Evolutionary conservation across 2,888 invertebrate species (phyloP).

Genomic region (Cistogaster globosa): DNA sequence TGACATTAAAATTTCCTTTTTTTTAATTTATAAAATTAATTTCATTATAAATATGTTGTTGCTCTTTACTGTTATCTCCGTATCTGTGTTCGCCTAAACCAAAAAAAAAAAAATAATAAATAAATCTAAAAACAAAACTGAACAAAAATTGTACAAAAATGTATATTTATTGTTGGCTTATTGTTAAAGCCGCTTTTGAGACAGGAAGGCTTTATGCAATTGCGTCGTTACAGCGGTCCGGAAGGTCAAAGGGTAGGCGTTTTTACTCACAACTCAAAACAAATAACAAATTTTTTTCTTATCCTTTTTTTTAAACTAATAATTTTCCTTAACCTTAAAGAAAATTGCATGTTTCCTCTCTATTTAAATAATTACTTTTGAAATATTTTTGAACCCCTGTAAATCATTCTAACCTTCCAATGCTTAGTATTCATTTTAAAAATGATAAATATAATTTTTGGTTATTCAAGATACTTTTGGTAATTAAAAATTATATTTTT

Average conservation of each 20-base stretch:
- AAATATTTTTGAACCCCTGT: conserved; percentile 13
- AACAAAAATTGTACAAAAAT: conserved; percentile 29
- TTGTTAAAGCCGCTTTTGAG: conserved; percentile 79
- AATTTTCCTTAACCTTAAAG: conserved; percentile 21
- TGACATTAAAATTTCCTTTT: conserved; percentile 39
- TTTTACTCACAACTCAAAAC: conserved; percentile 48
- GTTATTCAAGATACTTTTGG: conserved; percentile 1
- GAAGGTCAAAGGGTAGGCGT: conserved; percentile 81
- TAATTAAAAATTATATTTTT: background rate
- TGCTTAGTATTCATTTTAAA: background rate
- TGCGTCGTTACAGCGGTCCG: conserved; percentile 81
- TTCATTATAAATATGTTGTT: conserved; percentile 59
- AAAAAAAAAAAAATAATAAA: conserved; percentile 19
- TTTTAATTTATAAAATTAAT: conserved; percentile 59
- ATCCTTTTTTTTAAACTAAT: background rate
- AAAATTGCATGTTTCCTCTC: conserved; percentile 35
- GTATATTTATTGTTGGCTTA: conserved; percentile 29
- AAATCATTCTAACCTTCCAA: conserved; percentile 8
- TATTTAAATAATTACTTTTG: conserved; percentile 11
- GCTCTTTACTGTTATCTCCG: conserved; percentile 57
- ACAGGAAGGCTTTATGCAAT: conserved; percentile 81
- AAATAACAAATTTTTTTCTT: conserved; percentile 34
- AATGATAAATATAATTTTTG: background rate
- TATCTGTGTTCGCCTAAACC: conserved; percentile 31
- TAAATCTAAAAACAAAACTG: conserved; percentile 34